phyloP scores from a whole-genome alignment of 2,113 vertebrate genomes.

The Pollachius pollachius region DNA sequence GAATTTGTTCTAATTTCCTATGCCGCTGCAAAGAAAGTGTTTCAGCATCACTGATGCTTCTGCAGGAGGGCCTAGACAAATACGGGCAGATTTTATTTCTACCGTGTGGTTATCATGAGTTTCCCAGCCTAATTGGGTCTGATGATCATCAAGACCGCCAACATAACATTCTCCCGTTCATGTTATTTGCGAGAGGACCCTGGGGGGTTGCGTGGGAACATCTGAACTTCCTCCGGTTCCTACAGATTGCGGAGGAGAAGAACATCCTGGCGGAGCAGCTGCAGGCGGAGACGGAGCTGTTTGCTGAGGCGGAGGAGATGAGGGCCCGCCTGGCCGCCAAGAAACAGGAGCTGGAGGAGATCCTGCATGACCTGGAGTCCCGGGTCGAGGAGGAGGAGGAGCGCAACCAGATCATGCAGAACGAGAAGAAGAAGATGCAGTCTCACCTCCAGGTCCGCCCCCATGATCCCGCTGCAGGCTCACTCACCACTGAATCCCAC shows the following conservation, averaged over 20 bases:
- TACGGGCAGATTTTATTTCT: too few relatives aligned
- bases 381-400: conserved; percentile 97
- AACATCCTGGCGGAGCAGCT: conserved; percentile 96
- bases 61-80: too few relatives aligned
- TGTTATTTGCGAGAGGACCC: too few relatives aligned
- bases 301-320: conserved; percentile 98
- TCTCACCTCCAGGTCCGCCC: conserved; percentile 87
- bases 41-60: too few relatives aligned
- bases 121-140: too few relatives aligned
- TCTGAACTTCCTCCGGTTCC: too few relatives aligned
- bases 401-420: conserved; percentile 90
- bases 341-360: conserved; percentile 96
- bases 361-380: conserved; percentile 94
- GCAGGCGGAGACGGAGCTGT: conserved; percentile 96
- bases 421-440: conserved; percentile 99
- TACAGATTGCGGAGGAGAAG: conserved; percentile 91
- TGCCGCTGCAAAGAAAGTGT: too few relatives aligned
- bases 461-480: background rate
- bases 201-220: too few relatives aligned
- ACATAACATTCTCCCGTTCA: too few relatives aligned
- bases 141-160: too few relatives aligned
- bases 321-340: conserved; percentile 91
- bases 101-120: too few relatives aligned
- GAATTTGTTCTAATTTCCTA: too few relatives aligned
- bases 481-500: background rate